Conservation (phyloP, 2,113 vertebrate species). For the Argyrosomus japonicus region DNA sequence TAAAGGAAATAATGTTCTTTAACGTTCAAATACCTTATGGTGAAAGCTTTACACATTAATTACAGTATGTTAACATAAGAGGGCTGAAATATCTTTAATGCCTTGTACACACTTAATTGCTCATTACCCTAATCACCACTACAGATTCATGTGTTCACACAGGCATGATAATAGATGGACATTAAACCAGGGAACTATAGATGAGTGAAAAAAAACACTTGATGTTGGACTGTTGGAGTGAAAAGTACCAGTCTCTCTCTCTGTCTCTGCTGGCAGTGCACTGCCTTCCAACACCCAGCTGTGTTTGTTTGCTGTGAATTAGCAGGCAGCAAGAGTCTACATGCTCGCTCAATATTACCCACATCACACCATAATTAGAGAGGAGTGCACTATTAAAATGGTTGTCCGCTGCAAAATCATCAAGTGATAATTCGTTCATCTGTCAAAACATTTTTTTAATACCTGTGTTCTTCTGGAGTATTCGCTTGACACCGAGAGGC, state of each 20-base stretch:
- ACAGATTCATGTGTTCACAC: neutral
- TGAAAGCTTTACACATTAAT: neutral
- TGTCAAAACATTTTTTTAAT: constrained; percentile 61
- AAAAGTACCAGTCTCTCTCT: constrained; percentile 50
- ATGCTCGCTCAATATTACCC: constrained; percentile 77
- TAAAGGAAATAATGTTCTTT: neutral
- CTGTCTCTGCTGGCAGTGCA: constrained; percentile 67
- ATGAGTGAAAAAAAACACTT: constrained; percentile 42
- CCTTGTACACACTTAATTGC: neutral
- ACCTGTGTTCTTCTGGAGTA: constrained; percentile 28
- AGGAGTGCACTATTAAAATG: constrained; percentile 77
- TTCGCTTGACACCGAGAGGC: neutral
- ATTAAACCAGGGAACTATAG: neutral
- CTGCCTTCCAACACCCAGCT: constrained; percentile 80
- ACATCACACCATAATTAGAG: constrained; percentile 78
- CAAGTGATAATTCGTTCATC: constrained; percentile 53
- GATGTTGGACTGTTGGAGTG: constrained; percentile 42
- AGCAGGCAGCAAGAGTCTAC: constrained; percentile 79
- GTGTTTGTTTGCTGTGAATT: constrained; percentile 84
- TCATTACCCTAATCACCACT: neutral
- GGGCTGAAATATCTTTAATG: constrained; percentile 11
- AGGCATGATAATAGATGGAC: neutral
- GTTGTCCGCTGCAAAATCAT: constrained; percentile 66
- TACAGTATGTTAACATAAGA: neutral
- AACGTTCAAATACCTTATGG: neutral